Conservation (phyloP, 2,888 invertebrate genomes). For the Pandemis corylana region DNA sequence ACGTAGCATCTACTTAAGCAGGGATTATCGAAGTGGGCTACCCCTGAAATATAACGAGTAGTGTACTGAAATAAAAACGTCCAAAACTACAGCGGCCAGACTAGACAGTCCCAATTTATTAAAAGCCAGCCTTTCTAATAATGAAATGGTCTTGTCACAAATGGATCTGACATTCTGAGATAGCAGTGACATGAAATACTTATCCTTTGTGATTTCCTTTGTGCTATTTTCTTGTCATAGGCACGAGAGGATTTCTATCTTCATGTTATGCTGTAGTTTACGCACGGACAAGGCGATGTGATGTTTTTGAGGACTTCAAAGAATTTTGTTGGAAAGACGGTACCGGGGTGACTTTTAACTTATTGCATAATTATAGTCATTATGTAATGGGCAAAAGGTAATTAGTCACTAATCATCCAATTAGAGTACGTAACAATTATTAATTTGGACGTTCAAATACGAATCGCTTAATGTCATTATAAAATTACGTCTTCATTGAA, state of each 20-base stretch:
- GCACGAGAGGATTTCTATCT: too few relatives aligned
- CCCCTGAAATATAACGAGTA: too few relatives aligned
- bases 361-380: too few relatives aligned
- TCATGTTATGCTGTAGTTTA: background rate
- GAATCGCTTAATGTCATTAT: too few relatives aligned
- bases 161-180: background rate
- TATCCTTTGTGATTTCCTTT: conserved; percentile 1
- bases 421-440: too few relatives aligned
- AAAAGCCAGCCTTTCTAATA: conserved; percentile 11
- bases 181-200: conserved; percentile 9
- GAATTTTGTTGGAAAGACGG: background rate
- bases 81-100: background rate
- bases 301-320: background rate
- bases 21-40: too few relatives aligned
- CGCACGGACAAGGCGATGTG: background rate
- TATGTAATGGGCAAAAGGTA: too few relatives aligned
- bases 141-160: conserved; percentile 6
- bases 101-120: background rate
- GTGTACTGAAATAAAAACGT: background rate
- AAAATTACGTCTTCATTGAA: too few relatives aligned
- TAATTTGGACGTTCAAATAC: too few relatives aligned
- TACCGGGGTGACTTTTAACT: too few relatives aligned
- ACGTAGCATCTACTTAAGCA: too few relatives aligned
- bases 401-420: too few relatives aligned
- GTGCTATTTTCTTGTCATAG: conserved; percentile 6